Evolutionary conservation across 2,888 invertebrate genomes (phyloP).

Genomic region (Trissonchulus sp.): DNA sequence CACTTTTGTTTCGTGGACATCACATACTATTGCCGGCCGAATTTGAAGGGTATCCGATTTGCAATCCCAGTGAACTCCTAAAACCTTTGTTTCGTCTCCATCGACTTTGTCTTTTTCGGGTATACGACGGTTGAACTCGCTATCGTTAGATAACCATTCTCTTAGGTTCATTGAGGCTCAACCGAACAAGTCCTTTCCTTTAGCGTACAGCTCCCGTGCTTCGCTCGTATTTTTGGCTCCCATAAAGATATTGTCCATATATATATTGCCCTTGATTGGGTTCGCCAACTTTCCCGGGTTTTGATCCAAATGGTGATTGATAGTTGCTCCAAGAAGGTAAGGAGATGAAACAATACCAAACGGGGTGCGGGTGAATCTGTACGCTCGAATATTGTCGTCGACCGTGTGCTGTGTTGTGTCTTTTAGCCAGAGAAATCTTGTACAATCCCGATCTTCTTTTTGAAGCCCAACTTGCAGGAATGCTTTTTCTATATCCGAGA

Average conservation of each 20-base stretch:
- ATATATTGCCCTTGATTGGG: not conserved
- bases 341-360: no score
- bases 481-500: conserved; percentile 7
- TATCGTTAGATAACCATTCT: not conserved
- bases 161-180: not conserved
- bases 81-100: not conserved
- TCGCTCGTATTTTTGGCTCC: not conserved
- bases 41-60: no score
- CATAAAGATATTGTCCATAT: not conserved
- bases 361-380: not conserved
- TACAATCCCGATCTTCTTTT: not conserved
- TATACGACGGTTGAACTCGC: not conserved
- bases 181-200: not conserved
- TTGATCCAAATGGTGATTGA: conserved; percentile 5
- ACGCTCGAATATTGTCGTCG: not conserved
- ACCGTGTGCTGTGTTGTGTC: not conserved
- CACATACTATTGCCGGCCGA: not conserved
- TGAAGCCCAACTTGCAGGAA: conserved; percentile 6
- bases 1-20: no score
- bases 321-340: not conserved
- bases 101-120: not conserved
- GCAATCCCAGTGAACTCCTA: not conserved
- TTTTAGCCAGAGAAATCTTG: not conserved
- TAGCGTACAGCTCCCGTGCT: not conserved
- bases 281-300: not conserved